Conservation (phyloP, 30 jellyfish, hydroid and myxozoan species). For the Phacellophora camtschatica region DNA sequence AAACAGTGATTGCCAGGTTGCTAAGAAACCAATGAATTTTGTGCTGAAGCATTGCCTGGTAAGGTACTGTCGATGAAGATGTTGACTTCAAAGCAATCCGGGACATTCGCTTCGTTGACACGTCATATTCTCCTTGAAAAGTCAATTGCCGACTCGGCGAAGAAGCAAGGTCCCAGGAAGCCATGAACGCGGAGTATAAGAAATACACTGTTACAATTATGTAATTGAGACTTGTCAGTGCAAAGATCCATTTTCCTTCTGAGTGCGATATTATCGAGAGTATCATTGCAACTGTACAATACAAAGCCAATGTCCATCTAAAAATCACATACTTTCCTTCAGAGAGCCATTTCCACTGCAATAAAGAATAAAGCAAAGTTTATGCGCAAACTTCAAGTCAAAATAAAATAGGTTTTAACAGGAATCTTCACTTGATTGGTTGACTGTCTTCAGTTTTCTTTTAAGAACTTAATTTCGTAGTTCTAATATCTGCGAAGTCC, state of each 20-base stretch:
- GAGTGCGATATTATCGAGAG: background rate
- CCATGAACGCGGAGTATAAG: slow-evolving; percentile 14
- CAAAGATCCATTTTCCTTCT: background rate
- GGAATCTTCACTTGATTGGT: too few species aligned
- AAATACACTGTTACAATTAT: slow-evolving; percentile 23
- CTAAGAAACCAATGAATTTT: slow-evolving; percentile 69
- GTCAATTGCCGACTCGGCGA: too few species aligned
- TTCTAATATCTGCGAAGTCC: too few species aligned
- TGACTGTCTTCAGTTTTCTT: too few species aligned
- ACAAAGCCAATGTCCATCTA: slow-evolving; percentile 30
- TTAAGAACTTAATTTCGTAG: too few species aligned
- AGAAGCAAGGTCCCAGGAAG: background rate
- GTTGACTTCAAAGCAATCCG: background rate
- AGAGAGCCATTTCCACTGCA: slow-evolving; percentile 18
- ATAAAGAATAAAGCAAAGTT: background rate
- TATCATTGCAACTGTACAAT: slow-evolving; percentile 4
- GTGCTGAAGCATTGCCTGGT: background rate
- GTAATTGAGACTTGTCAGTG: slow-evolving; percentile 47
- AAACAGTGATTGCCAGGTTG: slow-evolving; percentile 21
- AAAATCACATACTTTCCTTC: slow-evolving; percentile 7
- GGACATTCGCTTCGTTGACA: background rate
- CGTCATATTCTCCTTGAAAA: background rate
- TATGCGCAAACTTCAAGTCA: too few species aligned
- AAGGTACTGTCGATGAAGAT: background rate
- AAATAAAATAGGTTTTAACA: too few species aligned